Percentiles rank a stretch among this genome's conserved stretches.
Conservation (phyloP, 2,888 invertebrate species). For the Agrochola macilenta region DNA sequence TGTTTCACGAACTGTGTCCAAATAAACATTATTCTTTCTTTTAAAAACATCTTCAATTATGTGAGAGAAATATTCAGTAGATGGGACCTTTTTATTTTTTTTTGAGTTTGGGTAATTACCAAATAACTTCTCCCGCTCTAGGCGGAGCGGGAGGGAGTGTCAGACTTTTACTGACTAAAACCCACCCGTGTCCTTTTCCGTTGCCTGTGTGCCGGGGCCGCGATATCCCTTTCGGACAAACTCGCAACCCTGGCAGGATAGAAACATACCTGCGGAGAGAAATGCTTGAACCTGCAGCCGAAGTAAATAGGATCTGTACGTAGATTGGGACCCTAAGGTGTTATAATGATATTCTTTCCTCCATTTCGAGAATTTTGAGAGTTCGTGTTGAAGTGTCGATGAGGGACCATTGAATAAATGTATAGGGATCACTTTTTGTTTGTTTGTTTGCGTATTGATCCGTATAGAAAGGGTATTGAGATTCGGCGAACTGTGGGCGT, state of each 20-base stretch:
- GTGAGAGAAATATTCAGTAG: conserved; percentile 21
- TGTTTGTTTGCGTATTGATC: conserved; percentile 30
- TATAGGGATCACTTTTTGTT: background rate
- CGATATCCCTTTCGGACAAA: too few relatives aligned
- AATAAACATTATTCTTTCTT: too few relatives aligned
- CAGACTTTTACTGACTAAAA: too few relatives aligned
- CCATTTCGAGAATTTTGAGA: conserved; percentile 35
- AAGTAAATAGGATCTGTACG: conserved; percentile 95
- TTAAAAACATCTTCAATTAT: background rate
- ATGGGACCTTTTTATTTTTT: too few relatives aligned
- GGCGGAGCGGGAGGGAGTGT: too few relatives aligned
- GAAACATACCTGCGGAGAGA: conserved; percentile 90
- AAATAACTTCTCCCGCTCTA: too few relatives aligned
- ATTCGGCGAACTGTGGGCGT: conserved; percentile 19
- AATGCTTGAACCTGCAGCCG: conserved; percentile 97
- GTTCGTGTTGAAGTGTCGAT: conserved; percentile 30
- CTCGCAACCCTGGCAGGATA: too few relatives aligned
- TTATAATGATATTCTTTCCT: conserved; percentile 41
- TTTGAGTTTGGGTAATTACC: too few relatives aligned
- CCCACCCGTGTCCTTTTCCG: too few relatives aligned
- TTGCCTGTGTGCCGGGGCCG: too few relatives aligned
- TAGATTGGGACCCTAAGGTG: conserved; percentile 45
- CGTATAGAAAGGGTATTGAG: conserved; percentile 20
- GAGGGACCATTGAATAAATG: conserved; percentile 42
- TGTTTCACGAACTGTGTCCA: too few relatives aligned